Percentiles rank a stretch among this genome's conserved stretches.
Conservation (phyloP, 53 echinoderm and acorn worm genomes). For the Luidia sarsii region DNA sequence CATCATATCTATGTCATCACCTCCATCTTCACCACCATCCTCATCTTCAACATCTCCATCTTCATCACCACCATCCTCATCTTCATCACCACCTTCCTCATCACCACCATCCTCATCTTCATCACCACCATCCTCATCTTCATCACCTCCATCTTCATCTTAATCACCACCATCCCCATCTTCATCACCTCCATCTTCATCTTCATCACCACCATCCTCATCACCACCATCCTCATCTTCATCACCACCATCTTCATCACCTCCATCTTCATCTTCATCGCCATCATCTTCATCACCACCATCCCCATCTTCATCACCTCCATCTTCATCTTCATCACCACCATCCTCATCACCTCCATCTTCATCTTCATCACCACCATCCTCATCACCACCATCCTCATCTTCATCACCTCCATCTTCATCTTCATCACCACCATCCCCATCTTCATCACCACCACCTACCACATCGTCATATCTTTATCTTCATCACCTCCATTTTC, state of each 20-base stretch:
- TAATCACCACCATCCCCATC: too few species aligned
- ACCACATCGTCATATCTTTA: neutral
- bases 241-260: neutral
- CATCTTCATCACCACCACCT: neutral
- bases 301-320: neutral
- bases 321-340: neutral
- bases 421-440: conserved; percentile 18
- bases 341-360: conserved; percentile 15
- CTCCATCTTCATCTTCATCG: neutral
- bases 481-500: neutral
- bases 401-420: neutral
- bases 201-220: too few species aligned
- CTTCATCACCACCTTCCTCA: too few species aligned
- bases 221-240: too few species aligned
- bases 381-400: neutral
- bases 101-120: too few species aligned
- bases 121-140: too few species aligned
- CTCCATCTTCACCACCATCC: too few species aligned
- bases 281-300: neutral
- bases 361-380: neutral
- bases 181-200: too few species aligned
- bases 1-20: too few species aligned
- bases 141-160: too few species aligned
- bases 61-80: too few species aligned
- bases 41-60: too few species aligned